phyloP scores from a whole-genome alignment of 2,113 vertebrate genomes.

The Pongo pygmaeus region DNA sequence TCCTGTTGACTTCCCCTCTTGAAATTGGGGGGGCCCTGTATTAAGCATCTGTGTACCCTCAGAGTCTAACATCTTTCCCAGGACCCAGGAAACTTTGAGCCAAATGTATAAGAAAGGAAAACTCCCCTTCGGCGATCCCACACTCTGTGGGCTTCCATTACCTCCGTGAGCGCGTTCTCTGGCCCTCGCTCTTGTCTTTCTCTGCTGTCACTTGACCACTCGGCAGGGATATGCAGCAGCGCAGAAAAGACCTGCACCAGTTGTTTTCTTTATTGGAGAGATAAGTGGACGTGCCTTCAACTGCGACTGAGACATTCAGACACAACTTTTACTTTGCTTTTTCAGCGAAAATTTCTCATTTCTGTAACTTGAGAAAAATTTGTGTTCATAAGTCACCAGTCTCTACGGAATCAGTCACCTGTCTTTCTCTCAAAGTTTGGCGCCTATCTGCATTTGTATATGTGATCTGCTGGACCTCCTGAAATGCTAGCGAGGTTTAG shows the following conservation, averaged over 20 bases:
- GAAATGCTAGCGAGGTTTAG: neutral
- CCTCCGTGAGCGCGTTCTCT: neutral
- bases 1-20: neutral
- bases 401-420: neutral
- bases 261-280: neutral
- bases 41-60: neutral
- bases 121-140: neutral
- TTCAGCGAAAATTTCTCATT: neutral
- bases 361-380: constrained; percentile 6
- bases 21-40: neutral
- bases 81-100: neutral
- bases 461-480: neutral
- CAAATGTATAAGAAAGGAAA: neutral
- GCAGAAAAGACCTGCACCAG: neutral
- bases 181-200: neutral
- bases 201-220: neutral
- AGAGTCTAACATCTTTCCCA: neutral
- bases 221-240: too few species aligned
- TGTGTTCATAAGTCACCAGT: neutral
- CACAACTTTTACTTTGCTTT: neutral
- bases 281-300: neutral
- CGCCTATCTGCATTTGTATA: neutral
- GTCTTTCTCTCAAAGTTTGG: neutral
- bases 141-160: neutral
- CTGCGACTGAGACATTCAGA: neutral